Evolutionary conservation across 2,797 vertebrate genomes (phyloP), one percentile per base, ranked within the genome.

Genomic region (Megaceryle alcyon): DNA sequence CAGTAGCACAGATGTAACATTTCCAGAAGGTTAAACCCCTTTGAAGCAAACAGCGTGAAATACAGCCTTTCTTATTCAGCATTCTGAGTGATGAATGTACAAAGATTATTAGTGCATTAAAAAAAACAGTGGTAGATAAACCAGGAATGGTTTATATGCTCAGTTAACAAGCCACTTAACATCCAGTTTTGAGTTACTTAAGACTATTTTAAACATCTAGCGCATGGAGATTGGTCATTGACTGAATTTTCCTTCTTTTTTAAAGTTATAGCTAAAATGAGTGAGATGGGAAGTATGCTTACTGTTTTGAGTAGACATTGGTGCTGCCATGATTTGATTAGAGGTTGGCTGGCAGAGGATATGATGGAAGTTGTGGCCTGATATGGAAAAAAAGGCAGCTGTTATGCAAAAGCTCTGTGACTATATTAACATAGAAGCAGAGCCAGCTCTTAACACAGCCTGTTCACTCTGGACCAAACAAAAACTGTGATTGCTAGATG

Each of bases 271-370:
- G 16, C 49, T 61, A 11, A 37, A 59, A 5, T 13, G 4, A 53
- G 6, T 11, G 17, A 86, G 39, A 57, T 0, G 0, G 29, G 20
- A 83, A 79, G 7, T 2, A 28, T 4, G 12, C 10, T 41, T 63
- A 10, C 28, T 1, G 0, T 54, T 82, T 15, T 33, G 29, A 70
- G 56, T 25, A 77, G 39, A 59, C 8, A 29, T 11, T 0, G 0
- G 28, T 16, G 33, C 15, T 72, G 25, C 9, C 1, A 2, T 23
- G 44, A 51, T 48, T 48, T 73, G 26, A 48, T 44, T 29, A 51
- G 35, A 78, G 29, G 2, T 0, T 66, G 44, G 14, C 9, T n/a
- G 83, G 20, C 19, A 86, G 12, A 17, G 9, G 7, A 56, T 73
- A 43, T 2, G 31, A 80, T 3, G 48, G 23, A 31, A 59, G 26